These are phyloP conservation scores for Pristiophorus japonicus DNA, from an alignment of 2,113 vertebrate genomes.

Conservation along the genomic window DNA sequence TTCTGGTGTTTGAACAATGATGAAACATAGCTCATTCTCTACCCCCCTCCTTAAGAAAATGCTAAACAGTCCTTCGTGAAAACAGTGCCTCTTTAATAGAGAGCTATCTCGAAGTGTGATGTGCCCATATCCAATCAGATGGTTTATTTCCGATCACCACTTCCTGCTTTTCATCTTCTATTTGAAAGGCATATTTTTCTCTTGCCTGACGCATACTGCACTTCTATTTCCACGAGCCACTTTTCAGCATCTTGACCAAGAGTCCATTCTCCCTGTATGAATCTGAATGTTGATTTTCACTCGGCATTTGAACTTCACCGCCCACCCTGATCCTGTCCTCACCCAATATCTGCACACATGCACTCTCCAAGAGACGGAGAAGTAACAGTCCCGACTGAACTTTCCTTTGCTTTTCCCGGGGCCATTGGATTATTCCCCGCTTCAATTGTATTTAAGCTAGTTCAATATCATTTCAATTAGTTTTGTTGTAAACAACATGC, in stretches of 20 bases:
- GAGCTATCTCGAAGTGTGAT: neutral
- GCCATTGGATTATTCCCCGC: neutral
- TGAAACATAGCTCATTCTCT: neutral
- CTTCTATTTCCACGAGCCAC: neutral
- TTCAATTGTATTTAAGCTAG: neutral
- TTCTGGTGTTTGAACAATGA: neutral
- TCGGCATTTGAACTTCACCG: neutral
- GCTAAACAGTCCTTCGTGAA: neutral
- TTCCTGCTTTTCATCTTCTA: neutral
- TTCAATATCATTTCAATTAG: neutral
- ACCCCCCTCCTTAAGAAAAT: neutral
- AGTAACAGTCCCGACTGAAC: neutral
- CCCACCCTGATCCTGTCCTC: neutral
- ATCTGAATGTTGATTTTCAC: neutral
- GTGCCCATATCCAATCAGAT: neutral
- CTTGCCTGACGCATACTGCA: neutral
- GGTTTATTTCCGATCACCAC: neutral
- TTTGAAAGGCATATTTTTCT: neutral
- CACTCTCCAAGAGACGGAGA: neutral
- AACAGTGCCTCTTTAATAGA: neutral
- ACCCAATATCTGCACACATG: neutral
- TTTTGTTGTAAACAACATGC: neutral
- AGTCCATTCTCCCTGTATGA: neutral
- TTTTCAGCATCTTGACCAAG: neutral
- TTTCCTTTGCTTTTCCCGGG: neutral